Evolutionary conservation across 2,797 vertebrate genomes (phyloP).

Genomic region (Rhabdophis nuchalis): DNA sequence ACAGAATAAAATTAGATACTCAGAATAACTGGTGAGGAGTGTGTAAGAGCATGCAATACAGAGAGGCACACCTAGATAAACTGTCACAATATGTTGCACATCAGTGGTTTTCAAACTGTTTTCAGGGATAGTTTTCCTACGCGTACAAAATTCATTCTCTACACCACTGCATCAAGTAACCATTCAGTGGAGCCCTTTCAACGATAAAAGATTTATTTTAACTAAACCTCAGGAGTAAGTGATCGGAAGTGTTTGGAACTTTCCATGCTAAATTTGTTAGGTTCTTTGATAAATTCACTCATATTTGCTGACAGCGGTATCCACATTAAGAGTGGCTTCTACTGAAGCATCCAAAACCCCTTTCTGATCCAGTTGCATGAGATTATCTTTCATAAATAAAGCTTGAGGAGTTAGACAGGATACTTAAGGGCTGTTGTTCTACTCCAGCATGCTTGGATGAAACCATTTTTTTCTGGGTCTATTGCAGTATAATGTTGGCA

Average conservation of each 20-base stretch:
- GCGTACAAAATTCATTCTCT: neutral
- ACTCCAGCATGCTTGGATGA: neutral
- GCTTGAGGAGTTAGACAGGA: neutral
- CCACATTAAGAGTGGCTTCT: neutral
- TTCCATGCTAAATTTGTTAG: neutral
- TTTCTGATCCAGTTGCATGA: neutral
- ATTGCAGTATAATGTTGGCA: neutral
- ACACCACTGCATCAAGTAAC: neutral
- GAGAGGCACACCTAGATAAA: neutral
- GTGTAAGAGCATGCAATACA: neutral
- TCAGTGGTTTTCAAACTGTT: neutral
- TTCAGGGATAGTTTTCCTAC: neutral
- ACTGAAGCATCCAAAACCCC: neutral
- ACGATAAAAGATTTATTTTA: neutral
- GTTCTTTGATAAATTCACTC: neutral
- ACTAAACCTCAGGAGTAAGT: neutral
- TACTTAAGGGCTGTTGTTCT: neutral
- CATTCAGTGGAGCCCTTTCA: too few relatives aligned
- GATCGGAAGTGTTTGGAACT: neutral
- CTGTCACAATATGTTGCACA: neutral
- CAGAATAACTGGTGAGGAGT: neutral
- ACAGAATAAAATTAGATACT: conserved; percentile 4
- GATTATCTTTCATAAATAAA: neutral
- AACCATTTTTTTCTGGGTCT: neutral
- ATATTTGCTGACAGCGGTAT: neutral